Conservation (phyloP, 2,797 vertebrate species). For the Mallotus villosus region DNA sequence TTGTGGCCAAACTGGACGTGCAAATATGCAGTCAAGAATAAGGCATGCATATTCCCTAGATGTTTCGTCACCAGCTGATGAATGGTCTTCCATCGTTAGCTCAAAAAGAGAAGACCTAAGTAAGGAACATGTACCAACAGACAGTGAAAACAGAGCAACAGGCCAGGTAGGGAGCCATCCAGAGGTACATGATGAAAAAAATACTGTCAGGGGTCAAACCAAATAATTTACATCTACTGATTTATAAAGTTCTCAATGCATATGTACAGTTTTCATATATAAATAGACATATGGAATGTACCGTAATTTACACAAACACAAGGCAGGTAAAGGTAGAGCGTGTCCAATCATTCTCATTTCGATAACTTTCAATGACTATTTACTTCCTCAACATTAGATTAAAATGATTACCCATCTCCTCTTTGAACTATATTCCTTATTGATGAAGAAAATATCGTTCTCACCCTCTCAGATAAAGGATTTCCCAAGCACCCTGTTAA, state of each 20-base stretch:
- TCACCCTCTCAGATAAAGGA: conserved; percentile 21
- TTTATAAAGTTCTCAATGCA: conserved; percentile 69
- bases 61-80: conserved; percentile 10
- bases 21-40: conserved; percentile 12
- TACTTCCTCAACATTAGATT: conserved; percentile 23
- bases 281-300: conserved; percentile 76
- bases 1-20: not conserved
- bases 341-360: conserved; percentile 26
- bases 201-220: conserved; percentile 54
- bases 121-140: not conserved
- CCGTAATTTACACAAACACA: conserved; percentile 71
- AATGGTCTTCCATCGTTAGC: conserved; percentile 14
- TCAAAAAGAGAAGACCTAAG: conserved; percentile 8
- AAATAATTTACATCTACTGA: conserved; percentile 64
- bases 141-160: conserved; percentile 20
- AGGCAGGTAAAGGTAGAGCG: conserved; percentile 67
- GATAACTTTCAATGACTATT: conserved; percentile 21
- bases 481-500: conserved; percentile 6
- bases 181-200: conserved; percentile 48
- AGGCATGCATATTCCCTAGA: conserved; percentile 36
- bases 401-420: conserved; percentile 18
- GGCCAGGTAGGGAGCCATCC: conserved; percentile 16
- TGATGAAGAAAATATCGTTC: not conserved
- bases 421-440: not conserved
- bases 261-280: conserved; percentile 64